A percentile compares a stretch with the other conserved stretches of the same genome.
These are phyloP conservation scores for Sciurus vulgaris DNA, from an alignment of 2,797 vertebrate species.

Conservation along the genomic window DNA sequence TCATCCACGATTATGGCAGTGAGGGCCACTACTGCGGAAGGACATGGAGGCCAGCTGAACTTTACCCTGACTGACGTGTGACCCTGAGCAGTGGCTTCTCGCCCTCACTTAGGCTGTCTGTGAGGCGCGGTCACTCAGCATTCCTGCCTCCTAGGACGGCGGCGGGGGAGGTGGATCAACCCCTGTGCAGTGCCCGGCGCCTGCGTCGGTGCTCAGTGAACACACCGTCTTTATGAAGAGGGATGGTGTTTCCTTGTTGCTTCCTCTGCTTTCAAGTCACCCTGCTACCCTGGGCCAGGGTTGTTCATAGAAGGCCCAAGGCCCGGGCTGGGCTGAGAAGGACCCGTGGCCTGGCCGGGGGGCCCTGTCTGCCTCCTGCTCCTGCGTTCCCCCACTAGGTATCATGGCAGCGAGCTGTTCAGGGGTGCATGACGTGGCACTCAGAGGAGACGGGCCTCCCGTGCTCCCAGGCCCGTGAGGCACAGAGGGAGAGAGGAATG, in stretches of 20 bases:
- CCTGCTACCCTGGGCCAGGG: not conserved
- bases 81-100: not conserved
- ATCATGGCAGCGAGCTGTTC: not conserved
- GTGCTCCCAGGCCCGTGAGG: not conserved
- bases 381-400: not conserved
- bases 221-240: accelerated
- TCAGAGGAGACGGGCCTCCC: not conserved
- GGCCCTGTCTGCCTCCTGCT: not conserved
- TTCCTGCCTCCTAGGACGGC: too few species aligned
- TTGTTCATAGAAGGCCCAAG: not conserved
- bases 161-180: not conserved
- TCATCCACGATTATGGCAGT: not conserved
- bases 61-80: not conserved
- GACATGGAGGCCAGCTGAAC: not conserved
- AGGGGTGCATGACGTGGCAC: not conserved
- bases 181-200: too few species aligned
- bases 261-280: not conserved
- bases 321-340: not conserved
- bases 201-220: not conserved
- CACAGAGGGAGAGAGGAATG: too few species aligned
- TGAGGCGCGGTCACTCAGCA: not conserved
- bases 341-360: not conserved
- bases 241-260: not conserved
- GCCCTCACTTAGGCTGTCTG: not conserved
- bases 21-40: not conserved